A percentile compares a stretch with the other conserved stretches of the same genome.
Evolutionary conservation across 2,888 invertebrate genomes (phyloP).

Genomic region (Dendrolimus houi): DNA sequence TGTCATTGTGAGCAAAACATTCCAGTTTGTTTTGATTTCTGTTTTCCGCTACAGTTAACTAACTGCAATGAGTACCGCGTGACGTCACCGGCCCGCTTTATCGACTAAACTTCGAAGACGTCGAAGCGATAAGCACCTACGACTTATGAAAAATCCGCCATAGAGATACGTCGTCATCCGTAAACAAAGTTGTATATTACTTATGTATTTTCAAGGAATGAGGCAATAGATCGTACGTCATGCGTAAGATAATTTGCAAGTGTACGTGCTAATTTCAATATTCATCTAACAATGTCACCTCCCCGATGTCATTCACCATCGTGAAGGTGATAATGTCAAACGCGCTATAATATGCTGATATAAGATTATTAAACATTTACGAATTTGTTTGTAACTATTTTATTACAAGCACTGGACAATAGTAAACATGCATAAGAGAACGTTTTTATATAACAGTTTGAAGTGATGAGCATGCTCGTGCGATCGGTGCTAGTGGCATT

Average conservation of each 20-base stretch:
- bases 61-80: conserved; percentile 3
- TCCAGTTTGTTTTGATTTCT: conserved; percentile 27
- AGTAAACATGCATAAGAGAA: too few relatives aligned
- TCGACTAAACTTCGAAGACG: conserved; percentile 7
- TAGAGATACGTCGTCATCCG: background rate
- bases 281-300: conserved; percentile 36
- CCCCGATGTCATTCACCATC: conserved; percentile 30
- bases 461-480: too few relatives aligned
- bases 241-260: conserved; percentile 27
- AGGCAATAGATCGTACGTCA: conserved; percentile 26
- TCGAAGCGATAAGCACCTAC: conserved; percentile 1
- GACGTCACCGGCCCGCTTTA: conserved; percentile 9
- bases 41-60: conserved; percentile 20
- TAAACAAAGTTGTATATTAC: background rate
- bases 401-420: too few relatives aligned
- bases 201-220: conserved; percentile 18
- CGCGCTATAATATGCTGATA: conserved; percentile 14
- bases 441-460: too few relatives aligned
- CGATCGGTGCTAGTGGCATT: too few relatives aligned
- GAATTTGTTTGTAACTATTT: too few relatives aligned
- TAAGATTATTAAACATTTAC: background rate
- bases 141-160: conserved; percentile 11
- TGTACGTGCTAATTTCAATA: conserved; percentile 45
- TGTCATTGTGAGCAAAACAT: conserved; percentile 27
- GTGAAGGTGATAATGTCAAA: conserved; percentile 36